These are phyloP conservation scores for Lanius ludovicianus DNA, from an alignment of 2,113 vertebrate species.

Conservation along the genomic window DNA sequence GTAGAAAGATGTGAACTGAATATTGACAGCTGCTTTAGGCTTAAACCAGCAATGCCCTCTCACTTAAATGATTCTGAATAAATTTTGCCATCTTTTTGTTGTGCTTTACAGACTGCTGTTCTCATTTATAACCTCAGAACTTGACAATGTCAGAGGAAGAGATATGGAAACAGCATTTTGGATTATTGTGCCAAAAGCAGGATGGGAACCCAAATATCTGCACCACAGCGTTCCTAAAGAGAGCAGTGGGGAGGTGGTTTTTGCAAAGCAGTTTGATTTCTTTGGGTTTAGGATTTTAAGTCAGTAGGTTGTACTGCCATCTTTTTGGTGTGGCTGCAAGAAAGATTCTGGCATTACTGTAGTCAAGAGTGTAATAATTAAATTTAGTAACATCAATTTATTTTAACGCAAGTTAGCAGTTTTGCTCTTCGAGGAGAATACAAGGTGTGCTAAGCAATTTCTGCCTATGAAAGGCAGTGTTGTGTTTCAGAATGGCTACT, in stretches of 20 bases:
- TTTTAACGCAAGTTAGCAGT: neutral
- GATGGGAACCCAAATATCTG: neutral
- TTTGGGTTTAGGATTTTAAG: neutral
- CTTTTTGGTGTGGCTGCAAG: neutral
- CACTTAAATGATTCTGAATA: neutral
- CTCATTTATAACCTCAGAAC: neutral
- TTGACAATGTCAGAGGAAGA: neutral
- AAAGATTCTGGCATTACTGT: neutral
- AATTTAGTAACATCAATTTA: neutral
- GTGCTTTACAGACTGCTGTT: neutral
- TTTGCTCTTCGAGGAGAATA: neutral
- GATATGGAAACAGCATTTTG: neutral
- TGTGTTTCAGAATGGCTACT: neutral
- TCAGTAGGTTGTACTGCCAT: neutral
- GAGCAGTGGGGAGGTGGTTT: neutral
- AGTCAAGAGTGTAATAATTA: neutral
- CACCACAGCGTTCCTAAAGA: neutral
- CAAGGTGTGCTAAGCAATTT: neutral
- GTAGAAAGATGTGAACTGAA: neutral
- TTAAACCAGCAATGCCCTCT: neutral
- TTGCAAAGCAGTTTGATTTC: neutral
- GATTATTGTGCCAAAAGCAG: neutral
- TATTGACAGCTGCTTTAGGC: neutral
- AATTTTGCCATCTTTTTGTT: neutral
- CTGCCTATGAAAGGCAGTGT: neutral